Base-by-base conservation (phyloP, 2,888 invertebrate species). In the Arenicola marina region DNA sequence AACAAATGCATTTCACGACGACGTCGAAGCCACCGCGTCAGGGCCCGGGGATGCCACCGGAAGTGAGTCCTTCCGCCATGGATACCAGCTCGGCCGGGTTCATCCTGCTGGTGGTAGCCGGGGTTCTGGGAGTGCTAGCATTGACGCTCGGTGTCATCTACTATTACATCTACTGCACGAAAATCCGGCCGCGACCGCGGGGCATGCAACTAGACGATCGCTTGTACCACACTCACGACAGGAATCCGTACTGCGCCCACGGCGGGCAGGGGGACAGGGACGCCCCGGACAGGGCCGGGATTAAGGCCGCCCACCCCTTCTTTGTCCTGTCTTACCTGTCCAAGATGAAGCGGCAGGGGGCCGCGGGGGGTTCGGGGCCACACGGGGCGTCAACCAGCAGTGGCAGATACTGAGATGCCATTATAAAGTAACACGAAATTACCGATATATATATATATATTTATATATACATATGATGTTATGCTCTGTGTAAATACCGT, bases 131-230 rank as follows among this genome's bases (percentile, higher is more conserved):
- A 21, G 44, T 34, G 15, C 28, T 62, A 4, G 46, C 62, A 24
- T 11, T 56, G 24, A 34, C 59, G 31, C 48, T 62, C 45, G 62
- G 62, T 4, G 59, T 45, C 31, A 59, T 62, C 29, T 62, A 62
- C 62, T 32, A 48, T 15, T 62, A 62, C 26, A 62, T 62, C 43
- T 61, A 62, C 59, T 62, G 31, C 38, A 59, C 59, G 33, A 59
- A 54, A 54, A 62, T 62, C 31, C 46, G 34, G 29, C 62, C 62
- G n/a, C 46, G 62, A 24, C 38, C 57, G 4, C 7, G 46, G 29
- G 4, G 4, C 7, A 11, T 38, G 21, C 4, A n/a, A 4, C 21
- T 21, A 4, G 56, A 56, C 38, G 15, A 38, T 4, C 33, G 33
- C n/a, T 7, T n/a, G 34, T 56, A 56, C 24, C 38, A 56, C 56